A percentile compares a stretch with the other conserved stretches of the same genome.
Evolutionary conservation across 2,888 invertebrate genomes (phyloP).

Genomic region (Volucella inflata): DNA sequence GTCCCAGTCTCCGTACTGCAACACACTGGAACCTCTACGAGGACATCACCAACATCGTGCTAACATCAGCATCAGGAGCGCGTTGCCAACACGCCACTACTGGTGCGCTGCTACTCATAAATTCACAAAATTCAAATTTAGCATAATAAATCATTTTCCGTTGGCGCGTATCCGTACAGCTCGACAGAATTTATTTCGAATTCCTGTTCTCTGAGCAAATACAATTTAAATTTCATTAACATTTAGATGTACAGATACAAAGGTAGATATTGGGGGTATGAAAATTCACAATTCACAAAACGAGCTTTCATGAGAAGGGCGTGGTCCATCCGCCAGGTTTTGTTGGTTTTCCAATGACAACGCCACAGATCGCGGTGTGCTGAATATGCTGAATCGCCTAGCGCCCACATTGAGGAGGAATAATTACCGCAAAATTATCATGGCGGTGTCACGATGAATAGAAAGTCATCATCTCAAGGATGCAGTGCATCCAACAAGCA

Average conservation of each 20-base stretch:
- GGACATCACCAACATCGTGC: background rate
- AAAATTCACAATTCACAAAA: background rate
- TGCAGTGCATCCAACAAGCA: constrained; percentile 33
- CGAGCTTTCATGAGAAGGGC: constrained; percentile 42
- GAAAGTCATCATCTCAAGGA: constrained; percentile 73
- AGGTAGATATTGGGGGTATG: background rate
- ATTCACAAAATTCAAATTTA: constrained; percentile 75
- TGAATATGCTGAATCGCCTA: background rate
- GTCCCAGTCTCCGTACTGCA: constrained; percentile 1
- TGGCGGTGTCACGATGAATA: constrained; percentile 70
- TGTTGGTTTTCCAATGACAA: constrained; percentile 69
- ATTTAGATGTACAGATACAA: constrained; percentile 62
- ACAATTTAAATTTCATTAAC: constrained; percentile 76
- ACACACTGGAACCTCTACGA: no score
- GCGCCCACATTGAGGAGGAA: constrained; percentile 67
- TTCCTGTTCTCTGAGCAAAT: constrained; percentile 69
- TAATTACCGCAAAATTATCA: constrained; percentile 71
- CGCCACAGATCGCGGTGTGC: constrained; percentile 11
- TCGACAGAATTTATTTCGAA: constrained; percentile 71
- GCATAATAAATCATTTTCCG: constrained; percentile 74
- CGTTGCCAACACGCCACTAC: constrained; percentile 38
- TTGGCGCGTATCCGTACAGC: constrained; percentile 33
- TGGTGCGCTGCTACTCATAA: constrained; percentile 59
- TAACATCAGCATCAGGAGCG: constrained; percentile 47
- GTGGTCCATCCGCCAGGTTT: constrained; percentile 44